Evolutionary conservation across 2,888 invertebrate species (phyloP).

Genomic region (Cosmia trapezina): DNA sequence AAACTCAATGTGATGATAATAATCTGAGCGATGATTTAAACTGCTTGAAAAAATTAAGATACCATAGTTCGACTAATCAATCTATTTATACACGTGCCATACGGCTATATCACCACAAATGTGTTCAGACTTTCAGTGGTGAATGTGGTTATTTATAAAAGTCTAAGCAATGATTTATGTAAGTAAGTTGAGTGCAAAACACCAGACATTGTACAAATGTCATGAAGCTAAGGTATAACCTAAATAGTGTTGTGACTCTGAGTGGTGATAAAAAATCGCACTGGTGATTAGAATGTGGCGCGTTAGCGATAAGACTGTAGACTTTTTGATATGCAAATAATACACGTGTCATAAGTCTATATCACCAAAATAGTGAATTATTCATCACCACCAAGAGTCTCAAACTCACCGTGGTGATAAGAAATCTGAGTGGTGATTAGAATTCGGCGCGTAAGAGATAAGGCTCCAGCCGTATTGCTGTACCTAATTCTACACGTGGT

Average conservation of each 20-base stretch:
- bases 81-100: not conserved
- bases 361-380: not conserved
- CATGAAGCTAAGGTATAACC: not conserved
- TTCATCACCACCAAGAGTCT: conserved; percentile 4
- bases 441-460: conserved; percentile 71
- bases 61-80: not conserved
- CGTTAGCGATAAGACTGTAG: not conserved
- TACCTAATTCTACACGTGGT: conserved; percentile 79
- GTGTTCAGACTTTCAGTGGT: not conserved
- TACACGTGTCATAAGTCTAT: not conserved
- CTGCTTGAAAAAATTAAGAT: not conserved
- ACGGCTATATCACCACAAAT: not conserved
- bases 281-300: conserved; percentile 28
- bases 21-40: not conserved
- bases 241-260: not conserved
- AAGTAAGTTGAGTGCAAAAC: not conserved
- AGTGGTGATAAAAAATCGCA: conserved; percentile 20
- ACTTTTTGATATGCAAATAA: not conserved
- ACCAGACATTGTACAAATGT: not conserved
- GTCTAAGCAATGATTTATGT: not conserved
- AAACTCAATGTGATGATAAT: not conserved
- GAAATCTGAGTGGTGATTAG: conserved; percentile 43
- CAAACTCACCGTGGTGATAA: conserved; percentile 31
- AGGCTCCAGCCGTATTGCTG: conserved; percentile 67
- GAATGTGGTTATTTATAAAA: not conserved